A percentile compares a stretch with the other conserved stretches of the same genome.
phyloP scores from a whole-genome alignment of 2,888 invertebrate genomes.

The Apeira syringaria region DNA sequence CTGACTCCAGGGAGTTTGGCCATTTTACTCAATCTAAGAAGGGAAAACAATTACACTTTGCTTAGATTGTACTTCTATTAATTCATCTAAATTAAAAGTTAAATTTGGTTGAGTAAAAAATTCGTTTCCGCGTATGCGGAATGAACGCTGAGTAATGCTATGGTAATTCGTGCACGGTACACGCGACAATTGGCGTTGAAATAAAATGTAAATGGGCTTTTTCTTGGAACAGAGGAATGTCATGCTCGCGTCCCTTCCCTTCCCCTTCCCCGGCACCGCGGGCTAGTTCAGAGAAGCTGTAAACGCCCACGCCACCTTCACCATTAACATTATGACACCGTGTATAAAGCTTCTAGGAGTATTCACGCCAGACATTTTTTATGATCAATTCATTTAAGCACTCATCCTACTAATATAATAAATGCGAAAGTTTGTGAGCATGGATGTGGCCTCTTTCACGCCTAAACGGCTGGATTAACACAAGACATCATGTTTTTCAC shows the following conservation, averaged over 20 bases:
- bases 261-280: slow-evolving; percentile 26
- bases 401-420: too few relatives aligned
- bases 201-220: slow-evolving; percentile 53
- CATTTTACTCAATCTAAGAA: slow-evolving; percentile 14
- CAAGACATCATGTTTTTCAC: too few relatives aligned
- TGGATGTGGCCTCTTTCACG: too few relatives aligned
- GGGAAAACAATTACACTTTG: slow-evolving; percentile 14
- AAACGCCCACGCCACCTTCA: slow-evolving; percentile 44
- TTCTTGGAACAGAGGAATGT: slow-evolving; percentile 50
- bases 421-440: too few relatives aligned
- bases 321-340: slow-evolving; percentile 8
- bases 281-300: slow-evolving; percentile 50
- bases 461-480: too few relatives aligned
- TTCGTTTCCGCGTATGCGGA: slow-evolving; percentile 4
- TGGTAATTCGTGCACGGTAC: slow-evolving; percentile 22
- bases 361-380: not conserved
- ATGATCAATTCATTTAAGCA: not conserved
- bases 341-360: too few relatives aligned
- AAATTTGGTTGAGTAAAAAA: too few relatives aligned
- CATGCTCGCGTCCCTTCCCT: slow-evolving; percentile 36
- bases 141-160: slow-evolving; percentile 19
- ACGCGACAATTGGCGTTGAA: slow-evolving; percentile 28
- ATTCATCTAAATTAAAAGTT: too few relatives aligned
- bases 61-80: slow-evolving; percentile 14
- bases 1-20: slow-evolving; percentile 9